Conservation (phyloP, 1,140 invertebrate genomes). For the Sitobion miscanthi region DNA sequence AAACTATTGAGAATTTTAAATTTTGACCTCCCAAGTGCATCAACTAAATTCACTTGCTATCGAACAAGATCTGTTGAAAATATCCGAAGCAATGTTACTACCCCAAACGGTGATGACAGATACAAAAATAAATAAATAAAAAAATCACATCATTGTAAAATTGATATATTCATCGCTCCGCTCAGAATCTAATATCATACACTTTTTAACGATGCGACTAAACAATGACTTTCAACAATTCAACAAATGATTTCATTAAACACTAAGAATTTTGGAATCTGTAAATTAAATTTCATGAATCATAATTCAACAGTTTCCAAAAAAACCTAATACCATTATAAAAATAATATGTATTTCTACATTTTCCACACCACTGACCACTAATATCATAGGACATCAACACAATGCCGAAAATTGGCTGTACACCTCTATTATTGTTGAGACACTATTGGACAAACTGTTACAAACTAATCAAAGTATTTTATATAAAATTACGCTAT, state of each 20-base stretch:
- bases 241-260: neutral
- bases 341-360: neutral
- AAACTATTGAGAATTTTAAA: too few species aligned
- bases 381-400: neutral
- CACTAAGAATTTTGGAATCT: neutral
- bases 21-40: too few species aligned
- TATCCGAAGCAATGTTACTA: too few species aligned
- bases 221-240: neutral
- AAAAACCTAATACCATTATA: neutral
- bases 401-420: neutral
- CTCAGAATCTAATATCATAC: too few species aligned
- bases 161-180: too few species aligned
- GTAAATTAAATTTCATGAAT: neutral
- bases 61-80: too few species aligned
- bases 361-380: neutral
- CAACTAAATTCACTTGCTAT: too few species aligned
- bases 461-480: neutral
- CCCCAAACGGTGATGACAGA: too few species aligned
- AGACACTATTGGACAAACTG: neutral
- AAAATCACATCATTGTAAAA: too few species aligned
- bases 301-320: neutral
- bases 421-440: neutral
- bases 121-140: too few species aligned
- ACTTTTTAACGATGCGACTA: too few species aligned
- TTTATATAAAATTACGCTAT: neutral